phyloP scores from a whole-genome alignment of 2,113 vertebrate species.

The Cettia cetti region DNA sequence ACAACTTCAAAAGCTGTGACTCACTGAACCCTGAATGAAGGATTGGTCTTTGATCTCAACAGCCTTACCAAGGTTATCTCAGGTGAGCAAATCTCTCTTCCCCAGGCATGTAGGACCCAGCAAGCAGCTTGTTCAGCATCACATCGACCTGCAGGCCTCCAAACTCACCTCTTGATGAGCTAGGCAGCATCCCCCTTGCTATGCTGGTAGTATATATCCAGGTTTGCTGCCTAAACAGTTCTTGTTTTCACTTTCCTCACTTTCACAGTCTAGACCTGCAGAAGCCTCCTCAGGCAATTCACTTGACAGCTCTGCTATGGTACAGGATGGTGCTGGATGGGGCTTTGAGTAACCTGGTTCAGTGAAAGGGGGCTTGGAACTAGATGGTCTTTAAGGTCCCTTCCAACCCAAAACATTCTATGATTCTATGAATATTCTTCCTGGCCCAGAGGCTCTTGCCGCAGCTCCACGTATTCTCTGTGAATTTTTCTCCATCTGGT shows the following conservation, averaged over 20 bases:
- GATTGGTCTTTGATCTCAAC: not conserved
- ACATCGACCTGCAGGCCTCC: not conserved
- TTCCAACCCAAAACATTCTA: not conserved
- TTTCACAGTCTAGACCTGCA: not conserved
- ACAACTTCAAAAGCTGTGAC: not conserved
- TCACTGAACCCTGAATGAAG: not conserved
- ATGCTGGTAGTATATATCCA: not conserved
- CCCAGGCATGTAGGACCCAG: accelerated
- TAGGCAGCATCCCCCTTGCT: not conserved
- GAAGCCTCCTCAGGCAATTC: not conserved
- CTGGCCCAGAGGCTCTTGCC: not conserved
- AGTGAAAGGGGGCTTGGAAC: not conserved
- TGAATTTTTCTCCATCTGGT: not conserved
- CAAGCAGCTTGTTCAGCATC: not conserved
- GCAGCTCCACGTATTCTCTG: not conserved
- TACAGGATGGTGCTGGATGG: too few species aligned
- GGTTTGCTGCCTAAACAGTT: not conserved
- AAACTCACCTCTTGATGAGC: not conserved
- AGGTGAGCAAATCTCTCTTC: not conserved
- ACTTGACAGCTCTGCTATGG: not conserved
- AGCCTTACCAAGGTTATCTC: not conserved
- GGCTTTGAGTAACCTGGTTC: not conserved
- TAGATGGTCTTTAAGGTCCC: not conserved
- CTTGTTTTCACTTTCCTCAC: not conserved
- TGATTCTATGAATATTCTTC: not conserved